Percentiles rank a stretch among this genome's conserved stretches.
Conservation (phyloP, 2,797 vertebrate species). For the Telmatherina bonti region DNA sequence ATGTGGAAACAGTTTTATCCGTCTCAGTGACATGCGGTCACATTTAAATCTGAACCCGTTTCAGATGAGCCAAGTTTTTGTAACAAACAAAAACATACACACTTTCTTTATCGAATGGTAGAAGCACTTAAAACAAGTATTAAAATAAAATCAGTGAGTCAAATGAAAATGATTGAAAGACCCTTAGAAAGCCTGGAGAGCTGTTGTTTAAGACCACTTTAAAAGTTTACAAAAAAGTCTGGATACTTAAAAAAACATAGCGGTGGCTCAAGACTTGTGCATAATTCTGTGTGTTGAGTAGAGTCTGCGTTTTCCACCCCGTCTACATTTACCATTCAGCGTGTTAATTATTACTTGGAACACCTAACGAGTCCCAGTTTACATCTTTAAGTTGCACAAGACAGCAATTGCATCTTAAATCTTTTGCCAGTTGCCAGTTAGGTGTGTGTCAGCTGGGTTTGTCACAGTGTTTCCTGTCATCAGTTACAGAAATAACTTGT, state of each 20-base stretch:
- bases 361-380: constrained; percentile 31
- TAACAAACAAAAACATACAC: neutral
- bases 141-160: neutral
- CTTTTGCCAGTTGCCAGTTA: constrained; percentile 35
- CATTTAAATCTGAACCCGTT: neutral
- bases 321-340: constrained; percentile 20
- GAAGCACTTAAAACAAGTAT: neutral
- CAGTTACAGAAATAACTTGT: neutral
- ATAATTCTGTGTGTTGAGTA: too few relatives aligned
- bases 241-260: neutral
- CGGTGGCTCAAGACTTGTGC: too few relatives aligned
- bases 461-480: neutral
- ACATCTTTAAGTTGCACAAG: constrained; percentile 37
- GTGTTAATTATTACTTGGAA: constrained; percentile 46
- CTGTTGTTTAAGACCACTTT: neutral
- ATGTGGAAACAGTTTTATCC: neutral
- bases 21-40: neutral
- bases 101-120: neutral
- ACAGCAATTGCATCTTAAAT: constrained; percentile 49
- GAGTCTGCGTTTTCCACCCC: constrained; percentile 10
- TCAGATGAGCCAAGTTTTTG: neutral
- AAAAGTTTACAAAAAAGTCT: neutral
- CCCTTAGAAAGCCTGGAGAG: neutral
- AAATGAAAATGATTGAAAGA: neutral
- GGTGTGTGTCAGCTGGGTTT: constrained; percentile 15